Conservation (phyloP, 2,888 invertebrate genomes). For the Macrophya alboannulata region DNA sequence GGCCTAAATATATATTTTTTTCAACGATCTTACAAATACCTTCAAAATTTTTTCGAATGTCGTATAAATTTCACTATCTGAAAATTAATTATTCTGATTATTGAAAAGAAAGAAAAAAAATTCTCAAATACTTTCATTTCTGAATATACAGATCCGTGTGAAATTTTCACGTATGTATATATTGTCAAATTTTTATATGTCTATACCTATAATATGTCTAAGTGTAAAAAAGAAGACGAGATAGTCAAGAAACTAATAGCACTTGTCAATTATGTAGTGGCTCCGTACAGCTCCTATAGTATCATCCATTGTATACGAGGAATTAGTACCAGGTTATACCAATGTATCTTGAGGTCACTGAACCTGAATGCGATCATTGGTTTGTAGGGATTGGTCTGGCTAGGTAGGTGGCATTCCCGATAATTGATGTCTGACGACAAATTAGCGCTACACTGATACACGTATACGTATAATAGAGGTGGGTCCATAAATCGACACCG, state of each 20-base stretch:
- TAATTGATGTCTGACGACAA: conserved; percentile 9
- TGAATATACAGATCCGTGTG: too few species aligned
- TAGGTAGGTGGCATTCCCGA: conserved; percentile 20
- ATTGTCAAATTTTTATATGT: too few species aligned
- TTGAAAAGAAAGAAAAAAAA: too few species aligned
- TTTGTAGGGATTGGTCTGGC: conserved; percentile 8
- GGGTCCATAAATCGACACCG: not conserved
- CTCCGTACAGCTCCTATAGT: not conserved
- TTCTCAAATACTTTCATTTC: too few species aligned
- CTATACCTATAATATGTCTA: not conserved
- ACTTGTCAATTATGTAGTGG: not conserved
- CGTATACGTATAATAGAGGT: not conserved
- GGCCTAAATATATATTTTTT: too few species aligned
- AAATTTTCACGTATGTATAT: too few species aligned
- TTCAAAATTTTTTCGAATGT: too few species aligned
- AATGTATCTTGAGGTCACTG: conserved; percentile 13
- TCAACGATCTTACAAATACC: too few species aligned
- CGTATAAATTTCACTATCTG: too few species aligned
- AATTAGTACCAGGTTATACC: conserved; percentile 18
- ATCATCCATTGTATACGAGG: not conserved
- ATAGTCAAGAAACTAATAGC: not conserved
- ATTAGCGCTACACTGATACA: conserved; percentile 7
- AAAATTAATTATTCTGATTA: too few species aligned
- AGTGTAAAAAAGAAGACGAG: not conserved
- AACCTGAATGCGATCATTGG: conserved; percentile 18